These are phyloP conservation scores for Vicugna pacos DNA, from an alignment of 2,113 vertebrate genomes.

Conservation along the genomic window DNA sequence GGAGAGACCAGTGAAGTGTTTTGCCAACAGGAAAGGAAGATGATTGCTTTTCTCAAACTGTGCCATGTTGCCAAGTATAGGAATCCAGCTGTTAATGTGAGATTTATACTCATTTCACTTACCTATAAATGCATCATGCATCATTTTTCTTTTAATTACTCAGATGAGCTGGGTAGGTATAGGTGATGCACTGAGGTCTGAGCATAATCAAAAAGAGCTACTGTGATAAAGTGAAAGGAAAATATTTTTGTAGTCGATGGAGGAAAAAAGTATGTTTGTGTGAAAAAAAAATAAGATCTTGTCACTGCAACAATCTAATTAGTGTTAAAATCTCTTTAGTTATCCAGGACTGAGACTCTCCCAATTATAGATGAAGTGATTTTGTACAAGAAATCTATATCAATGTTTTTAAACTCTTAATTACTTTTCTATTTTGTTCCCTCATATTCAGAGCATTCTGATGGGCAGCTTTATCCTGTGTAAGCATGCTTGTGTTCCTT, in stretches of 20 bases:
- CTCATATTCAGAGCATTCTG: not conserved
- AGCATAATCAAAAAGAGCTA: conserved; percentile 1
- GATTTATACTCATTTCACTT: conserved; percentile 69
- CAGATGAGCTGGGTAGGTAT: conserved; percentile 64
- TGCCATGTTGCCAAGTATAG: conserved; percentile 67
- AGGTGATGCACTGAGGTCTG: conserved; percentile 68
- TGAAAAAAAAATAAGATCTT: conserved; percentile 73
- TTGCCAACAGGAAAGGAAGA: conserved; percentile 77
- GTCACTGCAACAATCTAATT: conserved; percentile 78
- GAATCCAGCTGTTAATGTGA: conserved; percentile 73
- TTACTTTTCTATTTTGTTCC: conserved; percentile 33
- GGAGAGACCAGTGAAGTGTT: conserved; percentile 67
- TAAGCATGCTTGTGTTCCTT: not conserved
- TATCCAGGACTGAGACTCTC: conserved; percentile 64
- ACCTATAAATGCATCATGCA: conserved; percentile 61
- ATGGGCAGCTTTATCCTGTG: not conserved
- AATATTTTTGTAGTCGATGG: conserved; percentile 76
- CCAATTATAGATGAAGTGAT: conserved; percentile 69
- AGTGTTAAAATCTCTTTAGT: conserved; percentile 69
- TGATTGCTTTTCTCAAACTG: conserved; percentile 67
- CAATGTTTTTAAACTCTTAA: conserved; percentile 44
- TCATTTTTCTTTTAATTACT: conserved; percentile 79
- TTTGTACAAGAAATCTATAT: conserved; percentile 62
- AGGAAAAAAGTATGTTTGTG: conserved; percentile 69
- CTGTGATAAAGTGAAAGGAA: conserved; percentile 72